Conservation (phyloP, 2,888 invertebrate genomes). For the Drosophila acutilabella region DNA sequence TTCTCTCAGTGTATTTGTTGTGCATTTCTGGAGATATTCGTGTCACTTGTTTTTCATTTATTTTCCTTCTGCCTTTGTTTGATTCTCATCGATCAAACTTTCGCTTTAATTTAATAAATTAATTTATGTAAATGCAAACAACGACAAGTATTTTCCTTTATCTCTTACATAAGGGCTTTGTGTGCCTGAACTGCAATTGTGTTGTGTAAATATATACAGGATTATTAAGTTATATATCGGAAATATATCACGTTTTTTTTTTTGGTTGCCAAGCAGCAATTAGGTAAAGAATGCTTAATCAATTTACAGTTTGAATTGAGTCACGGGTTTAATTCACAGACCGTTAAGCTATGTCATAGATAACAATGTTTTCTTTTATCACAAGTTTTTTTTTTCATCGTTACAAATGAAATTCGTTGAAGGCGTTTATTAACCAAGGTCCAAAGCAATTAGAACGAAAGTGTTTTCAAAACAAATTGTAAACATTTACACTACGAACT, state of each 20-base stretch:
- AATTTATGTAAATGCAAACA: constrained; percentile 26
- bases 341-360: constrained; percentile 14
- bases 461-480: constrained; percentile 6
- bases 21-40: constrained; percentile 19
- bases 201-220: neutral
- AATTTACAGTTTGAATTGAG: constrained; percentile 20
- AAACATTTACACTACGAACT: neutral
- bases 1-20: neutral
- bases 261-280: constrained; percentile 25
- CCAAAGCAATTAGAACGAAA: constrained; percentile 21
- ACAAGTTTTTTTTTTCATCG: constrained; percentile 7
- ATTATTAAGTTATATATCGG: neutral
- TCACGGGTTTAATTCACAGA: constrained; percentile 18
- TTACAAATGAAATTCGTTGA: constrained; percentile 13
- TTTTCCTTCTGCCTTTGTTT: constrained; percentile 17
- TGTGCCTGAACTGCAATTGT: constrained; percentile 5
- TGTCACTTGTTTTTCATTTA: constrained; percentile 16
- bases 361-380: constrained; percentile 39
- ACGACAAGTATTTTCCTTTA: constrained; percentile 17
- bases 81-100: constrained; percentile 57
- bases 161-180: constrained; percentile 19
- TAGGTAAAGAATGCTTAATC: constrained; percentile 7
- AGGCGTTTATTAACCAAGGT: constrained; percentile 35
- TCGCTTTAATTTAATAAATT: constrained; percentile 30
- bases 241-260: constrained; percentile 31